A percentile compares a stretch with the other conserved stretches of the same genome.
phyloP scores from a whole-genome alignment of 2,797 vertebrate genomes.

The Lagorchestes hirsutus region DNA sequence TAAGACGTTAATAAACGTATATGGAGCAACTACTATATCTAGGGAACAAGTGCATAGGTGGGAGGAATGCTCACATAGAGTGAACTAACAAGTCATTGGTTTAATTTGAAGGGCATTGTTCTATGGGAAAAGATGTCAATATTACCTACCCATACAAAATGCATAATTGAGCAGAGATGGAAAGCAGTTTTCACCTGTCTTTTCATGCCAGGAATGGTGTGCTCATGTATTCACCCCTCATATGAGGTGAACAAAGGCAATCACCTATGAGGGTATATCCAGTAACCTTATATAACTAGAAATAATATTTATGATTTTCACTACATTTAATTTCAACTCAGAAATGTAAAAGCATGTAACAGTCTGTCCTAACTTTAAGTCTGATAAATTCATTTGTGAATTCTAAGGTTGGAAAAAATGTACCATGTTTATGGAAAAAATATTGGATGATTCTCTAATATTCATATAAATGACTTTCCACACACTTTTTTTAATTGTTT shows the following conservation, averaged over 20 bases:
- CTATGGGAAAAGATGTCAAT: not conserved
- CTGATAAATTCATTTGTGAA: conserved; percentile 17
- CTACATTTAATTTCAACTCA: not conserved
- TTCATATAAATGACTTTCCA: conserved; percentile 52
- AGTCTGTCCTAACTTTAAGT: not conserved
- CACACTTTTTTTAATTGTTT: not conserved
- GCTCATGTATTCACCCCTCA: not conserved
- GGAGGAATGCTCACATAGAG: not conserved
- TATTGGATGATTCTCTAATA: conserved; percentile 15
- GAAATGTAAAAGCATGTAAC: not conserved
- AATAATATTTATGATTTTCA: not conserved
- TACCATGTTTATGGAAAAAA: conserved; percentile 32
- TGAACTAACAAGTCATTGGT: not conserved
- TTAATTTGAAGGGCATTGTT: not conserved
- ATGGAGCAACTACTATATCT: not conserved
- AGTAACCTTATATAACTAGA: not conserved
- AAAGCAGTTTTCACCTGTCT: not conserved
- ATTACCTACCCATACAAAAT: not conserved
- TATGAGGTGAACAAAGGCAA: not conserved
- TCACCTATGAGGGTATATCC: not conserved
- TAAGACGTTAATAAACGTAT: not conserved
- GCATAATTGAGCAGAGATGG: not conserved
- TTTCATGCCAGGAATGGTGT: not conserved
- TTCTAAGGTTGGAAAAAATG: conserved; percentile 23
- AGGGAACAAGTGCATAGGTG: not conserved